These are phyloP conservation scores for Setophaga petechia DNA, from an alignment of 2,113 vertebrate species.

Conservation along the genomic window DNA sequence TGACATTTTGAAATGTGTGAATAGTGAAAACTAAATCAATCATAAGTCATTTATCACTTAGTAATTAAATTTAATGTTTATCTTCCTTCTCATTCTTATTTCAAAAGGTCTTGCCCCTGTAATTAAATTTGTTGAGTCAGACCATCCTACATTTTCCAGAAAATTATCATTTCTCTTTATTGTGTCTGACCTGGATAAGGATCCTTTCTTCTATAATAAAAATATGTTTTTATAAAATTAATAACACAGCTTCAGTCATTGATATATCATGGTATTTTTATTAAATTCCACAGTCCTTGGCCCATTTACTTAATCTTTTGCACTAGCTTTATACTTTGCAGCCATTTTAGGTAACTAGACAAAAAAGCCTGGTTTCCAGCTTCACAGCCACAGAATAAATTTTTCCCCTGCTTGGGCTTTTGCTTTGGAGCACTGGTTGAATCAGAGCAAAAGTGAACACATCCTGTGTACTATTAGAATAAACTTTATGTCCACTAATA, in stretches of 20 bases:
- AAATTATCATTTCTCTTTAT: background rate
- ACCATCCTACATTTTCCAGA: background rate
- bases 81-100: slow-evolving; percentile 35
- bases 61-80: slow-evolving; percentile 56
- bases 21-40: slow-evolving; percentile 59
- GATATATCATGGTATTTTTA: background rate
- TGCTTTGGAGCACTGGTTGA: background rate
- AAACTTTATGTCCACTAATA: background rate
- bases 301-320: background rate
- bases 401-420: background rate
- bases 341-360: background rate
- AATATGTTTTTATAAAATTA: background rate
- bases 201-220: background rate
- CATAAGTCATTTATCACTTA: slow-evolving; percentile 58
- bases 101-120: slow-evolving; percentile 31
- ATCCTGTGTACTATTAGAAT: background rate
- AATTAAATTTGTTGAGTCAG: slow-evolving; percentile 41
- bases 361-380: background rate
- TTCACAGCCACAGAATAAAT: background rate
- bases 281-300: background rate
- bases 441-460: background rate
- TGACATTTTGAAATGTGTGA: slow-evolving; percentile 61
- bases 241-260: background rate
- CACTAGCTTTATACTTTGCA: background rate
- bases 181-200: background rate